Base-by-base conservation (phyloP, 2,113 vertebrate genomes). In the Sterna hirundo region DNA sequence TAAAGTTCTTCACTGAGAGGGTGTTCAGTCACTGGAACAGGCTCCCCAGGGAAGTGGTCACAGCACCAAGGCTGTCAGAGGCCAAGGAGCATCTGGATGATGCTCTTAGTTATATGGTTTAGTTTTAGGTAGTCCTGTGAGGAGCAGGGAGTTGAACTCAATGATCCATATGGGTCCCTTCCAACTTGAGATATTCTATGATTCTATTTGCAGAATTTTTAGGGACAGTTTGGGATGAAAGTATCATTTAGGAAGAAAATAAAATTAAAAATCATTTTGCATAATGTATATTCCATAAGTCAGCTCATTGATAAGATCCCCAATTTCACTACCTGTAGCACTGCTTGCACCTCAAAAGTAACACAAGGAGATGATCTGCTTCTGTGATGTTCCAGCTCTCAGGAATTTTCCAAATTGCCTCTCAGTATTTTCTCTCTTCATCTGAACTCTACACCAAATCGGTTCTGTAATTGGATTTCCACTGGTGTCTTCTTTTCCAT, bases 401-500 rank as follows among this genome's bases (percentile, higher is more conserved):
- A 47, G 20, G 13, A 88, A 40, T 36, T 90, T 57, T 90, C n/a
- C 86, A 70, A 92, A 70, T 46, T 62, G 13, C 6, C 20, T 84
- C 26, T 75, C 26, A 34, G 27, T 62, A 30, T 69, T 81, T 61
- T 55, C 57, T 72, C 55, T 42, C 30, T 96, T 78, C 34, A 32
- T 86, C 42, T 94, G 40, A 87, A 46, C 21, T 38, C 54, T 72
- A 47, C 60, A 47, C 17, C 68, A 74, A 94, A 86, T 81, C 27
- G 64, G 15, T 84, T 86, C 32, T 78, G n/a, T 81, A 93, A 93
- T 25, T 91, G 69, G 64, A 86, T 91, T 85, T 94, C 49, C 7
- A 4, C 64, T 81, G 11, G 21, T 42, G 19, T 94, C 36, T 69
- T 80, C 17, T 51, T 72, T 88, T 57, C 49, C 29, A 30, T 82